Conservation (phyloP, 2,888 invertebrate genomes). For the Lasioglossum oenotherae region DNA sequence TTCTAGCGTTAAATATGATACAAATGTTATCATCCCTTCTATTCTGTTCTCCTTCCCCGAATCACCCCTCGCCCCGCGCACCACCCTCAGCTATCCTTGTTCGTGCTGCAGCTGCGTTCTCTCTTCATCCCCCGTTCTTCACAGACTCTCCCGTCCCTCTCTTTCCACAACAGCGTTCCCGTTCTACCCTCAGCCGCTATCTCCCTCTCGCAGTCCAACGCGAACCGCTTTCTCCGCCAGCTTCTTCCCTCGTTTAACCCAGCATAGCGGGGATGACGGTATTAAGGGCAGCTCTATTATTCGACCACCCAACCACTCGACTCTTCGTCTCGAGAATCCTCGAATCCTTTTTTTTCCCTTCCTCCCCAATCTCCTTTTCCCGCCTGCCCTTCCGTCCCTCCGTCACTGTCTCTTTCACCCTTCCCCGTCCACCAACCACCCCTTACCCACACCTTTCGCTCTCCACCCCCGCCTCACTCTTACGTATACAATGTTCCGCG, state of each 20-base stretch:
- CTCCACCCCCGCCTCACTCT: conserved; percentile 36
- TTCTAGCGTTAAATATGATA: conserved; percentile 83
- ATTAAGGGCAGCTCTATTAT: conserved; percentile 81
- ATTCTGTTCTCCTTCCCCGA: conserved; percentile 73
- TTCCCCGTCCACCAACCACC: conserved; percentile 9
- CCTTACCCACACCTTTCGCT: conserved; percentile 9
- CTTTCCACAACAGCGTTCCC: conserved; percentile 8
- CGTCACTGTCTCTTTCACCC: conserved; percentile 41
- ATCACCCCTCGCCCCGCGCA: conserved; percentile 56
- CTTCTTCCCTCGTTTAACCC: conserved; percentile 74
- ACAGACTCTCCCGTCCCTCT: conserved; percentile 9
- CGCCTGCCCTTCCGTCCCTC: conserved; percentile 15
- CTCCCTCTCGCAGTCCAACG: conserved; percentile 52
- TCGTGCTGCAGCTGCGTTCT: conserved; percentile 16
- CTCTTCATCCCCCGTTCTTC: conserved; percentile 39
- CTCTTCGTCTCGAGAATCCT: conserved; percentile 77
- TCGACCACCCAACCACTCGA: conserved; percentile 79
- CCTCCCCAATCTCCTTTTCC: conserved; percentile 44
- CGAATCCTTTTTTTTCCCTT: conserved; percentile 72
- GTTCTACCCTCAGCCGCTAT: neutral
- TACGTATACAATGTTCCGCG: conserved; percentile 54
- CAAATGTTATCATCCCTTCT: conserved; percentile 83
- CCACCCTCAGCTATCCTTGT: conserved; percentile 39
- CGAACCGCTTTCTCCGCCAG: conserved; percentile 62
- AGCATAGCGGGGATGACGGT: conserved; percentile 77